Percentiles rank a stretch among this genome's conserved stretches.
phyloP scores from a whole-genome alignment of 2,113 vertebrate genomes.

The Apteryx mantelli region DNA sequence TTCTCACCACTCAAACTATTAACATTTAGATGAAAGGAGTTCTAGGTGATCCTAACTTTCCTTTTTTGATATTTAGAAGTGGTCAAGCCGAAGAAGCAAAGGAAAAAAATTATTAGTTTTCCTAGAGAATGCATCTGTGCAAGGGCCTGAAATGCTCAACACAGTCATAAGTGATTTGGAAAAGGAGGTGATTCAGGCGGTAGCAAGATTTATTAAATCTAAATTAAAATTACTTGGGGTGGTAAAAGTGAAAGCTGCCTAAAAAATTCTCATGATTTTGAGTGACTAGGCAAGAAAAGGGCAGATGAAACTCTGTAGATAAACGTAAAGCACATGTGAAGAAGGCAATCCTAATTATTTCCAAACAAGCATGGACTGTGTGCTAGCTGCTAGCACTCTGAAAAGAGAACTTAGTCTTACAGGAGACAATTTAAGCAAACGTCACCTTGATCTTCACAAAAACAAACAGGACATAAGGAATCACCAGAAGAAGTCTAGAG shows the following conservation, averaged over 20 bases:
- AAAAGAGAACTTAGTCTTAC: background rate
- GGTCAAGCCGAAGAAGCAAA: background rate
- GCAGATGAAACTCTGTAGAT: background rate
- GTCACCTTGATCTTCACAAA: background rate
- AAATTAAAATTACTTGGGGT: background rate
- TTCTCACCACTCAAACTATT: background rate
- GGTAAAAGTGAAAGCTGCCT: background rate
- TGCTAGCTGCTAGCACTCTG: background rate
- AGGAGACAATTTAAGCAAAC: background rate
- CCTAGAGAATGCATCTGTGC: background rate
- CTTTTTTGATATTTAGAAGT: background rate
- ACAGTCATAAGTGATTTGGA: background rate
- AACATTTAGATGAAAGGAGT: background rate
- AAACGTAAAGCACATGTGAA: background rate
- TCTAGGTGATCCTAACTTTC: background rate
- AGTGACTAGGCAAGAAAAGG: background rate
- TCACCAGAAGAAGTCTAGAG: background rate
- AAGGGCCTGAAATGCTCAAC: background rate
- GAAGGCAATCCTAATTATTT: background rate
- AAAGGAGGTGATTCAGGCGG: background rate
- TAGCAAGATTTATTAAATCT: background rate
- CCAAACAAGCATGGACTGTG: background rate
- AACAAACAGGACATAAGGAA: background rate
- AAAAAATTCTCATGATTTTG: background rate
- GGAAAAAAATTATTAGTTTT: background rate